Percentiles rank a stretch among this genome's conserved stretches.
Evolutionary conservation across 2,888 invertebrate species (phyloP).

Genomic region (Epirrhoe tristata): DNA sequence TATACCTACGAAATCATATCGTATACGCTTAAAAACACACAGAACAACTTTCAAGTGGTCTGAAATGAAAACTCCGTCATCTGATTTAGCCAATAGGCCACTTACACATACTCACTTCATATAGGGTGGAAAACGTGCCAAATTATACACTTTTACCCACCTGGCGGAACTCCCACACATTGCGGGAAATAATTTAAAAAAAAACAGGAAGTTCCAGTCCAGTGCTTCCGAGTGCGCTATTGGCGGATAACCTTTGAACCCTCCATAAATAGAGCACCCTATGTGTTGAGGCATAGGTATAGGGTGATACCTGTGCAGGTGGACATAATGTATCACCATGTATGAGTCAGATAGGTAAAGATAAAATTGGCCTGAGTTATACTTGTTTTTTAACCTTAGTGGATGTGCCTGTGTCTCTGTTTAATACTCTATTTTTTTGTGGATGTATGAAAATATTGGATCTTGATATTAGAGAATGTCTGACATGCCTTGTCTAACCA

Average conservation of each 20-base stretch:
- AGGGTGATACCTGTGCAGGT: slow-evolving; percentile 13
- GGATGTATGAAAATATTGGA: too few species aligned
- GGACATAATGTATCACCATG: background rate
- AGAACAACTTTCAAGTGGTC: background rate
- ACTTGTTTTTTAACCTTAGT: too few species aligned
- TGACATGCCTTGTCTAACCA: too few species aligned
- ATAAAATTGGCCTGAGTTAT: too few species aligned
- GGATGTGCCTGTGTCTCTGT: too few species aligned
- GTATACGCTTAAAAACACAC: too few species aligned
- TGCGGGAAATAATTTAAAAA: slow-evolving; percentile 69
- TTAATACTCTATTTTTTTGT: too few species aligned
- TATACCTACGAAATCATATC: too few species aligned
- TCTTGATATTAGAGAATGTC: too few species aligned
- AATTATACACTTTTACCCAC: slow-evolving; percentile 49
- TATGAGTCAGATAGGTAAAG: background rate
- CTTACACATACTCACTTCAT: background rate
- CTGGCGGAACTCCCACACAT: slow-evolving; percentile 65
- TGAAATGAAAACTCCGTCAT: background rate
- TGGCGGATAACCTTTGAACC: slow-evolving; percentile 81
- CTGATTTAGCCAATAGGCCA: background rate
- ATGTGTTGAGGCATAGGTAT: slow-evolving; percentile 42
- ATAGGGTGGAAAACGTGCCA: slow-evolving; percentile 17
- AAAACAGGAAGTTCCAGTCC: slow-evolving; percentile 73
- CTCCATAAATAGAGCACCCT: slow-evolving; percentile 54
- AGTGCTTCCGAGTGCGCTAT: slow-evolving; percentile 70